Evolutionary conservation across 2,113 vertebrate species (phyloP).

Genomic region (Myocastor coypus): DNA sequence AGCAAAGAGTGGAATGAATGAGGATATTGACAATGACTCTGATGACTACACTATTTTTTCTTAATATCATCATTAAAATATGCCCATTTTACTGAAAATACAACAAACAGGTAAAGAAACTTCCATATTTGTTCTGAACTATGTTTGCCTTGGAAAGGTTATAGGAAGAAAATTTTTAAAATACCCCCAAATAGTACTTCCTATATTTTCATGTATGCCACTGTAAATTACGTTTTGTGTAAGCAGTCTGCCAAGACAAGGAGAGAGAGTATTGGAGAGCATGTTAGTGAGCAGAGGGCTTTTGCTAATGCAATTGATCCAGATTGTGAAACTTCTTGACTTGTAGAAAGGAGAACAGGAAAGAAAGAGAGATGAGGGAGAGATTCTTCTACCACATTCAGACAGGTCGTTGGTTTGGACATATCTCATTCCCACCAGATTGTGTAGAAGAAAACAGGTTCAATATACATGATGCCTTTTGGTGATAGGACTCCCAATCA

Average conservation of each 20-base stretch:
- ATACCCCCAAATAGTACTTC: too few relatives aligned
- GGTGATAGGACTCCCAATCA: neutral
- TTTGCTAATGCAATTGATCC: neutral
- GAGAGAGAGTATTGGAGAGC: neutral
- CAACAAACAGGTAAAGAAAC: neutral
- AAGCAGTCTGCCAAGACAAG: neutral
- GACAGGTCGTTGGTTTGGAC: neutral
- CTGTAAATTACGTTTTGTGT: neutral
- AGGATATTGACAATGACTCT: neutral
- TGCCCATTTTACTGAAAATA: conserved; percentile 49
- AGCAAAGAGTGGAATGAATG: conserved; percentile 35
- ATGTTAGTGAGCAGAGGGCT: neutral
- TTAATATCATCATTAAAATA: conserved; percentile 8
- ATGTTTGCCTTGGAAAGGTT: neutral
- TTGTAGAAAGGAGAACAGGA: too few relatives aligned
- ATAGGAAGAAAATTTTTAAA: neutral
- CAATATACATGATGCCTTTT: neutral
- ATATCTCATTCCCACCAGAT: neutral
- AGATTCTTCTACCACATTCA: neutral
- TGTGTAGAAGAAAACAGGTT: neutral
- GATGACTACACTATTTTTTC: neutral
- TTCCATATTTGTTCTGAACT: neutral
- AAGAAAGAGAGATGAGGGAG: neutral
- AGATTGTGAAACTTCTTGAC: neutral
- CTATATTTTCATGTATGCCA: neutral